Base-by-base conservation (phyloP, 2,888 invertebrate genomes). In the Drosophila maculinotata region DNA sequence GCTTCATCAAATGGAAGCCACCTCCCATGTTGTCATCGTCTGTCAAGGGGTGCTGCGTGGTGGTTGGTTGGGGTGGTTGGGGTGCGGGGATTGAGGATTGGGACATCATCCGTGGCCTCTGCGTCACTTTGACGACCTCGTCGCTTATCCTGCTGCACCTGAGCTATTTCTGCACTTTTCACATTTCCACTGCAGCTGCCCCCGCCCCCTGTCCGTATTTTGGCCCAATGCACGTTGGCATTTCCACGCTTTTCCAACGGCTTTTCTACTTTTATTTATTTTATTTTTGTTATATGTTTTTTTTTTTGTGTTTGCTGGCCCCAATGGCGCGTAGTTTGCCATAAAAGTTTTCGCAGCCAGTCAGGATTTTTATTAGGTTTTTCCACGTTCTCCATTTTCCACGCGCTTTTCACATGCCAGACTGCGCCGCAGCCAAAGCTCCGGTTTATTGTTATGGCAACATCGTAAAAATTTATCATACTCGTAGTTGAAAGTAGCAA, bases 381-480 rank as follows among this genome's bases (percentile, higher is more conserved):
- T 81, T 84, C 48, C 77, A 75, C 79, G 78, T 74, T 69, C 60
- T 73, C 70, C 84, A 80, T 80, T 84, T 79, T 80, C 79, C 81
- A 67, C 67, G 73, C 83, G 81, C 84, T 82, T 85, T 82, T 79
- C 82, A 71, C 80, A 81, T 81, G 76, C 76, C 81, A 60, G 62
- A 30, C 69, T 69, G 53, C 59, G 76, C 80, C 66, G 36, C 67
- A 70, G 65, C 68, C 70, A 77, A 77, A 83, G 83, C 84, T 67
- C 63, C 68, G 82, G 77, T 84, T 84, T 87, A 80, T 87, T 85
- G 87, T 85, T 85, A 82, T 82, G 75, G 87, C 80, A 80, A 75
- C 82, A 78, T 85, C 87, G 80, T 85, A 85, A 85, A 85, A 87
- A 87, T 85, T 78, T 87, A 84, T 85, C 86, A 82, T 79, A 81